Evolutionary conservation across 2,888 invertebrate species (phyloP), one percentile per base, ranked within the genome.

Genomic region (Anarsia innoxiella): DNA sequence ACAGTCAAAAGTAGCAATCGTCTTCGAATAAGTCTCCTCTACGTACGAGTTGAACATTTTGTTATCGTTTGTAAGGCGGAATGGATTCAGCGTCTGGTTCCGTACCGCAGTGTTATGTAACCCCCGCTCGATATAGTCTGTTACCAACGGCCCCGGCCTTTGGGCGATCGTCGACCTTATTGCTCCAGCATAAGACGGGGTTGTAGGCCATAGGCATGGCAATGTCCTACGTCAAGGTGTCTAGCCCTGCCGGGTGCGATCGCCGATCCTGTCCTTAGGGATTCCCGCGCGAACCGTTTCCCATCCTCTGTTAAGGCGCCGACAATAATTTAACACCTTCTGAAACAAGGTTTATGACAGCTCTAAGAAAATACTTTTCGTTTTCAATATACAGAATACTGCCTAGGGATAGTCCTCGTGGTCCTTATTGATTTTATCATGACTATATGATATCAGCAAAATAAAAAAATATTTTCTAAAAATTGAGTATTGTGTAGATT

Each of bases 71-170:
- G 52, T 51, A 57, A 60, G 54, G 49, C 54, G 51, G 54, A 60
- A 64, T 55, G 51, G 55, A 59, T 63, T 56, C 56, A 51, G 8
- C 56, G 54, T 52, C 53, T 62, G 35, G 35, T 35, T 35, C 35
- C 35, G 28, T 75, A 68, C 77, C 79, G 79, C 79, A 79, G 77
- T 77, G 61, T 78, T 79, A 79, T 68, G 75, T 75, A 79, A 79
- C 62, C 53, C 53, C 58, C 77, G 79, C 69, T 78, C 78, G 71
- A 78, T 77, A 75, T 61, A 60, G 56, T 56, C 57, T 51, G 59
- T 62, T 45, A 44, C 40, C 37, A 37, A 36, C 41, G 42, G 52
- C 12, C 35, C 13, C 34, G 19, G 4, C 5, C 19, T 11, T 15
- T 31, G 11, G 31, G 14, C 23, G n/a, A 31, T 12, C 13, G 23